Evolutionary conservation across 2,797 vertebrate genomes (phyloP).

Genomic region (Neosalanx taihuensis): DNA sequence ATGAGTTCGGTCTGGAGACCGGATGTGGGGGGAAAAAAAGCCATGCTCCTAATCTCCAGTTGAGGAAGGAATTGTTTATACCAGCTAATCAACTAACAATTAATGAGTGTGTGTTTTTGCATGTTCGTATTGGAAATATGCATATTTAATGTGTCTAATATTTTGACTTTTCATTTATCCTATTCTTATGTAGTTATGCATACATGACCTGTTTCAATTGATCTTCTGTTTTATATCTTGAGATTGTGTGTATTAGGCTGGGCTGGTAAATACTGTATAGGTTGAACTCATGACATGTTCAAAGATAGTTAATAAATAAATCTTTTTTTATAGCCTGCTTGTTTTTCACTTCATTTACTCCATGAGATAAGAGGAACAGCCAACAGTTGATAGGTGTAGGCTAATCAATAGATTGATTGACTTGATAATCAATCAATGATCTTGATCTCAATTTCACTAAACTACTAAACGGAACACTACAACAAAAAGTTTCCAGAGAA

Average conservation of each 20-base stretch:
- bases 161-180: neutral
- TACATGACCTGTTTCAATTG: neutral
- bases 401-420: neutral
- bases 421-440: no score
- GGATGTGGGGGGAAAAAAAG: slow-evolving; percentile 2
- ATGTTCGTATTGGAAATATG: slow-evolving; percentile 41
- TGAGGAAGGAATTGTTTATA: neutral
- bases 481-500: no score
- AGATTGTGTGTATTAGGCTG: neutral
- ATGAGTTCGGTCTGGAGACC: neutral
- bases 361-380: neutral
- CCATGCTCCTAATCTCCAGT: neutral
- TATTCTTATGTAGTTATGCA: neutral
- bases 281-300: neutral
- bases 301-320: neutral
- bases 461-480: no score
- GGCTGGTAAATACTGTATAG: neutral
- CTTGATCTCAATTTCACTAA: neutral
- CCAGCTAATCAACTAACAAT: slow-evolving; percentile 44
- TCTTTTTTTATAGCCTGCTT: neutral
- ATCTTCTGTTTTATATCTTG: neutral
- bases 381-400: neutral
- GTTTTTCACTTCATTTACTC: neutral
- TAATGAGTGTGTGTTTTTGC: slow-evolving; percentile 45
- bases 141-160: neutral